These are phyloP conservation scores for Thamnaconus septentrionalis DNA, from an alignment of 2,113 vertebrate species.

Conservation along the genomic window DNA sequence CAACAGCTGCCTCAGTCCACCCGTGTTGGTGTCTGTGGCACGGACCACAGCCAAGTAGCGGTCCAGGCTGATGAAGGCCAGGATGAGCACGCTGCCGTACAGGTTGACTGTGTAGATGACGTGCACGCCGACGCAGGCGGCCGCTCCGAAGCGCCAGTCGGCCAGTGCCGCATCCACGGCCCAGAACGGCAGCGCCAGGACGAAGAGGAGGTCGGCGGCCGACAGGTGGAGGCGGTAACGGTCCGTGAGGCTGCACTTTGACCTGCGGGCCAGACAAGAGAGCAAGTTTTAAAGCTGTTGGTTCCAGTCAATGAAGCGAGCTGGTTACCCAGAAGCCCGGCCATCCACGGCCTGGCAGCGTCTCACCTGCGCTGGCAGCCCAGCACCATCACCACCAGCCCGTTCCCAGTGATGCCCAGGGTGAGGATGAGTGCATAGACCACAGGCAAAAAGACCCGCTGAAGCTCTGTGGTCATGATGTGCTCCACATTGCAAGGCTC, in stretches of 20 bases:
- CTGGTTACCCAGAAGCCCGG: neutral
- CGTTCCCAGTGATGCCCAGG: constrained; percentile 92
- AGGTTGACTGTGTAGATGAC: constrained; percentile 96
- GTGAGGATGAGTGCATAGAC: constrained; percentile 92
- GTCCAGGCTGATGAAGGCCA: constrained; percentile 97
- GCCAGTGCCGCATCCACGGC: constrained; percentile 85
- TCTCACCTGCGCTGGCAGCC: constrained; percentile 89
- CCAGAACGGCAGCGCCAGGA: constrained; percentile 96
- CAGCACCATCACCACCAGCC: constrained; percentile 93
- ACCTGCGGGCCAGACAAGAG: constrained; percentile 51
- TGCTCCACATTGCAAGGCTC: constrained; percentile 82
- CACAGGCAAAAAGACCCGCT: constrained; percentile 87
- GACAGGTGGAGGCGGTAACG: constrained; percentile 95
- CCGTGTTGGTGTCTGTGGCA: constrained; percentile 93
- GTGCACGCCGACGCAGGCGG: constrained; percentile 87
- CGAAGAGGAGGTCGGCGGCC: constrained; percentile 95
- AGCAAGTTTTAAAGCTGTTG: neutral
- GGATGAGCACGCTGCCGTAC: constrained; percentile 95
- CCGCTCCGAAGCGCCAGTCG: constrained; percentile 88
- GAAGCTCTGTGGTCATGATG: constrained; percentile 81
- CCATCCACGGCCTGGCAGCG: neutral
- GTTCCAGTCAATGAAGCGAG: rapidly evolving
- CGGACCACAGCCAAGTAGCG: constrained; percentile 95
- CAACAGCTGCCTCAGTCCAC: constrained; percentile 86
- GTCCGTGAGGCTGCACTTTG: constrained; percentile 91